phyloP scores from a whole-genome alignment of 2,797 vertebrate genomes.

The Cryptoblepharus egeriae region DNA sequence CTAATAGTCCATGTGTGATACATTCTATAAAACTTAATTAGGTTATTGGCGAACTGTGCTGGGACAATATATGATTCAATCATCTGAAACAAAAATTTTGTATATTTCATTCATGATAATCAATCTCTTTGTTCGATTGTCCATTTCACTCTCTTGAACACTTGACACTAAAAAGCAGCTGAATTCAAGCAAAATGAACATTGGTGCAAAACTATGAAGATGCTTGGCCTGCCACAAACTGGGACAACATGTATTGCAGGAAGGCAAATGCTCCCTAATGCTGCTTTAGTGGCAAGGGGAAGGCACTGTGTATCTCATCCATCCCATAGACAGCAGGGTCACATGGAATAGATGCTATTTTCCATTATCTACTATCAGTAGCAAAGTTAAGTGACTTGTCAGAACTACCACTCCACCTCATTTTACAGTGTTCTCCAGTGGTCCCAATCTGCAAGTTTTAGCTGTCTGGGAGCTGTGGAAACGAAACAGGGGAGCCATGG shows the following conservation, averaged over 20 bases:
- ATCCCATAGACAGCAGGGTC: neutral
- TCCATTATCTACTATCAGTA: neutral
- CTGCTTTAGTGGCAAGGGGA: neutral
- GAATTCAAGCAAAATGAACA: neutral
- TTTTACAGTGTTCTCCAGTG: neutral
- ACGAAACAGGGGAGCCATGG: too few species aligned
- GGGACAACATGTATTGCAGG: neutral
- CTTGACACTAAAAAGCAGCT: neutral
- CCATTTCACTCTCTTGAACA: neutral
- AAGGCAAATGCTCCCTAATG: too few species aligned
- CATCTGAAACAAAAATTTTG: neutral
- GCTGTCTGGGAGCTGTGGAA: neutral
- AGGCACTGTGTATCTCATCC: too few species aligned
- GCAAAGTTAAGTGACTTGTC: neutral
- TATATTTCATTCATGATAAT: neutral
- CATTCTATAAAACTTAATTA: conserved; percentile 13
- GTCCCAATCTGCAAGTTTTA: too few species aligned
- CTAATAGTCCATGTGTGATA: neutral
- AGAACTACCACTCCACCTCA: neutral
- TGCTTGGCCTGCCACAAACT: neutral
- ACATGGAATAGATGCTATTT: neutral
- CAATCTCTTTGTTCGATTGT: neutral
- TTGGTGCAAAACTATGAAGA: neutral
- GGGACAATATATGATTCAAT: neutral
- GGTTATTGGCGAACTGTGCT: neutral